Evolutionary conservation across 2,888 invertebrate species (phyloP), one percentile per base, ranked within the genome.

Genomic region (Chymomyza amoena): DNA sequence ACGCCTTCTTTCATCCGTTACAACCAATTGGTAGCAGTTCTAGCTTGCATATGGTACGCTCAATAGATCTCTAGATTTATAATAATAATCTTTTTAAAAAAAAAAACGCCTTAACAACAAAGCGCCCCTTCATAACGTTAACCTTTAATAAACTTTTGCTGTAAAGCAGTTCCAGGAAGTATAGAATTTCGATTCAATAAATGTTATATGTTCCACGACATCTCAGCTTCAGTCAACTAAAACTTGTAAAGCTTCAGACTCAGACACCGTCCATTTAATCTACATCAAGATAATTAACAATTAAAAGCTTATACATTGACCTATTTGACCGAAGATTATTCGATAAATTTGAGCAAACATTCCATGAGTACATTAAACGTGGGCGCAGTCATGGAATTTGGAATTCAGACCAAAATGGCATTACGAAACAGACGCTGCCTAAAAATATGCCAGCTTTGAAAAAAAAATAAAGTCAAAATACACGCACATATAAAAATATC

Each of bases 271-370:
- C 6, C 10, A 45, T 45, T 45, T 13, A 45, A 45, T 45, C 39
- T 13, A 45, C 39, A 45, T 13, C 39, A 13, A 45, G 10, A 45
- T 45, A 45, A 45, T 45, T 45, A 45, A 45, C 13, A 45, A 45
- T 15, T 45, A 13, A 45, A 36, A 13, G 39, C 39, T 13, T 2
- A 64, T 36, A 64, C 56, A 56, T 64, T 54, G 39, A 45, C 39
- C 39, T 7, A 45, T 45, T 45, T 45, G 39, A 45, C 39, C 39
- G 39, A 45, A 45, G 39, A 45, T 45, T 45, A 45, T 45, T 45
- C 39, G 39, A 54, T 54, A 54, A 54, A 54, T 54, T 54, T 60
- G 13, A 60, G 18, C n/a, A 60, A 60, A 28, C n/a, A 20, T 54
- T 54, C 20, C 20, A 54, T 54, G 5, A 45, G 39, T 13, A 45